phyloP scores from a whole-genome alignment of 2,888 invertebrate genomes.

The Ptychoptera contaminata region DNA sequence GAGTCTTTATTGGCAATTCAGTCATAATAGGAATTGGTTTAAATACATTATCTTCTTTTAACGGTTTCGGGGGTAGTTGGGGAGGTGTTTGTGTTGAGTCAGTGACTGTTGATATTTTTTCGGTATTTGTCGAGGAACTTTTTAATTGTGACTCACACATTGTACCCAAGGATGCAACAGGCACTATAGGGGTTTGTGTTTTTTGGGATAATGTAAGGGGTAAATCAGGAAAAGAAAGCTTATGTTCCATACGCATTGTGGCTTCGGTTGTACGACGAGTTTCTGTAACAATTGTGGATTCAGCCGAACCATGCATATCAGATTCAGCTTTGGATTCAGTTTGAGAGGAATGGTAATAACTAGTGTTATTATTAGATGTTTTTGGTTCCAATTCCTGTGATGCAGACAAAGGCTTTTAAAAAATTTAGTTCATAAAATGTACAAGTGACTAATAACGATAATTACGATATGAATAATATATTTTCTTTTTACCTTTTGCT shows the following conservation, averaged over 20 bases:
- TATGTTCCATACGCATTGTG: slow-evolving; percentile 33
- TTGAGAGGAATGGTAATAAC: slow-evolving; percentile 8
- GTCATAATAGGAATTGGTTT: not conserved
- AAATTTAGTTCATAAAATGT: not conserved
- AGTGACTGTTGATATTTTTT: slow-evolving; percentile 14
- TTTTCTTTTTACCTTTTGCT: slow-evolving; percentile 24
- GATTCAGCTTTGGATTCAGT: slow-evolving; percentile 22
- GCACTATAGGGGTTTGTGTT: slow-evolving; percentile 9
- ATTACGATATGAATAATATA: not conserved
- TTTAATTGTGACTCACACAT: slow-evolving; percentile 4
- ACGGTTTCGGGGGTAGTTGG: slow-evolving; percentile 16
- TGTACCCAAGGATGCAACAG: slow-evolving; percentile 5
- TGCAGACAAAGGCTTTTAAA: not conserved
- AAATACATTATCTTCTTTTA: not conserved
- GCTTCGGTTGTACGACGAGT: slow-evolving; percentile 32
- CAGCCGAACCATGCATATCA: slow-evolving; percentile 28
- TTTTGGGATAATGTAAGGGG: slow-evolving; percentile 11
- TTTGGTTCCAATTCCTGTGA: slow-evolving; percentile 3
- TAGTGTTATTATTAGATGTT: not conserved
- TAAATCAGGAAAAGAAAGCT: slow-evolving; percentile 23
- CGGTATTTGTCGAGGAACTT: slow-evolving; percentile 2
- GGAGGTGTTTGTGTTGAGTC: slow-evolving; percentile 18
- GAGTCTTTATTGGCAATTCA: not conserved
- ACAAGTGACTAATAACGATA: not conserved
- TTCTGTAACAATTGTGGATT: slow-evolving; percentile 31